Evolutionary conservation across 2,797 vertebrate species (phyloP).

Genomic region (Pseudochirops cupreus): DNA sequence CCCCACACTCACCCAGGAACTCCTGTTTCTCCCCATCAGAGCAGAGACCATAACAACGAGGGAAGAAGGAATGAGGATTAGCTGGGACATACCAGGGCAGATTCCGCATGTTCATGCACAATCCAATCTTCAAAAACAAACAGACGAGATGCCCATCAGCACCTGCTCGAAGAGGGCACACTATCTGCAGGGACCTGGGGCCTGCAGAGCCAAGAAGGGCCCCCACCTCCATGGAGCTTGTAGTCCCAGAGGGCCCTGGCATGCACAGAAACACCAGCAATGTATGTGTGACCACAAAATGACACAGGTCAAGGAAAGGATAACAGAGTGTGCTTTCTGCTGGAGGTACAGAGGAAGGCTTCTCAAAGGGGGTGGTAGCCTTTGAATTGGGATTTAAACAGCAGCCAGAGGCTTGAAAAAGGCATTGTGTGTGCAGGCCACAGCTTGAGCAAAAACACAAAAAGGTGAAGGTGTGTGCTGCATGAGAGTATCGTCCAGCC

Average conservation of each 20-base stretch:
- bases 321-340: no score
- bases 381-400: no score
- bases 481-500: no score
- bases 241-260: neutral
- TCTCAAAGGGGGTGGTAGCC: no score
- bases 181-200: neutral
- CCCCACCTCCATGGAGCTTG: neutral
- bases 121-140: constrained; percentile 77
- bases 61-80: constrained; percentile 81
- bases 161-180: neutral
- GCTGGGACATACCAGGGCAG: constrained; percentile 80
- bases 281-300: neutral
- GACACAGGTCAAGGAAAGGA: neutral
- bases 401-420: no score
- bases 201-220: neutral
- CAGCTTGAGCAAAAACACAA: no score
- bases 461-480: no score
- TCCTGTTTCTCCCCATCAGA: constrained; percentile 71
- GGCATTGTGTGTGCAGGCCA: no score
- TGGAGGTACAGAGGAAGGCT: no score
- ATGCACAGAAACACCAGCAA: neutral
- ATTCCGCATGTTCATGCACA: constrained; percentile 80
- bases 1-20: constrained; percentile 77
- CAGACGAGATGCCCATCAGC: neutral
- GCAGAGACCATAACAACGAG: constrained; percentile 81